These are phyloP conservation scores for Mactra quadrangularis DNA, from an alignment of 1,140 invertebrate genomes.

Conservation along the genomic window DNA sequence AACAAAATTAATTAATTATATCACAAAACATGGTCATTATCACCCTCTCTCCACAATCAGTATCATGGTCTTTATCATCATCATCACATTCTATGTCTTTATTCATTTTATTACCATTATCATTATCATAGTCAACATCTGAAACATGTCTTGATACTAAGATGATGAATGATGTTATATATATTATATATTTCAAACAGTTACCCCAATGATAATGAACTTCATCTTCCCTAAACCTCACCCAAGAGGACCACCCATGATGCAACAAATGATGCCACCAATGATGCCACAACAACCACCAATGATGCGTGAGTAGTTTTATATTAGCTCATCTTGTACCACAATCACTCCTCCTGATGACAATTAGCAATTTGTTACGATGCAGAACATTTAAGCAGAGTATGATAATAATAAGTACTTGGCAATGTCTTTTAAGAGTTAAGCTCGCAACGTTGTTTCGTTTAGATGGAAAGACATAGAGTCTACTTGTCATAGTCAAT, in stretches of 20 bases:
- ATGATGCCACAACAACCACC: conserved; percentile 46
- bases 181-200: conserved; percentile 29
- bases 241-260: not conserved
- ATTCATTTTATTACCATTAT: not conserved
- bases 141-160: too few species aligned
- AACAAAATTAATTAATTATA: not conserved
- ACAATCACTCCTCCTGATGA: too few species aligned
- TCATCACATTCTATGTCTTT: not conserved
- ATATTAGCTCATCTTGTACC: too few species aligned
- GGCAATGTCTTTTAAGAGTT: too few species aligned
- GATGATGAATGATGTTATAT: too few species aligned
- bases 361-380: too few species aligned
- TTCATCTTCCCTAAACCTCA: conserved; percentile 43
- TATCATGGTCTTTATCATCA: conserved; percentile 16
- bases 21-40: not conserved
- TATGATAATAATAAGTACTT: too few species aligned
- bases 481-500: too few species aligned
- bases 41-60: not conserved
- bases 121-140: not conserved
- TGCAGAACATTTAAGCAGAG: too few species aligned
- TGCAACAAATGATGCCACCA: conserved; percentile 52
- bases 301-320: conserved; percentile 55
- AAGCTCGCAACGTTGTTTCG: too few species aligned
- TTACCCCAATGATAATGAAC: conserved; percentile 59
- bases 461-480: too few species aligned